Evolutionary conservation across 2,888 invertebrate species (phyloP).

Genomic region (Arctia plantaginis): DNA sequence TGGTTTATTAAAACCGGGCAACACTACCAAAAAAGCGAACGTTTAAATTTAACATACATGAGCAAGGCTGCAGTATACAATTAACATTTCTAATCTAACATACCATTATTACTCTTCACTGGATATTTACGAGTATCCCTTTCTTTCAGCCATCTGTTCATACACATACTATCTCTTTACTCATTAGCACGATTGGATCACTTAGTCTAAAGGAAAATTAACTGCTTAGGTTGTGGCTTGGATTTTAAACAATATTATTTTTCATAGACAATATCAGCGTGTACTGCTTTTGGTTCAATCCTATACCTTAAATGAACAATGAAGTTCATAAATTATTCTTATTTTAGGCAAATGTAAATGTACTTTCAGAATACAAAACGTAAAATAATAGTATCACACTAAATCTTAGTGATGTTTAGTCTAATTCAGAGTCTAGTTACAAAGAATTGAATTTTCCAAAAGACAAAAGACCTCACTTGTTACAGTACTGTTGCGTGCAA

Average conservation of each 20-base stretch:
- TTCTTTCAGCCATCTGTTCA: neutral
- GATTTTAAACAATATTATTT: neutral
- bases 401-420: neutral
- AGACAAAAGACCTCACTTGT: neutral
- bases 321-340: neutral
- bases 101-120: neutral
- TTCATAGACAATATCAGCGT: neutral
- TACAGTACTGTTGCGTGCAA: neutral
- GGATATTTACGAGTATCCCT: neutral
- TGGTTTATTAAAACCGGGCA: neutral
- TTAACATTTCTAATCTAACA: too few species aligned
- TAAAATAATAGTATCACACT: neutral
- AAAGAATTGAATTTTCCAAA: neutral
- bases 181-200: neutral
- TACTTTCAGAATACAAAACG: neutral
- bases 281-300: neutral
- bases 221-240: neutral
- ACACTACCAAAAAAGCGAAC: neutral
- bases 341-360: neutral
- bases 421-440: neutral
- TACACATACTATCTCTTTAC: neutral
- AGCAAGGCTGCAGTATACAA: neutral
- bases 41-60: neutral
- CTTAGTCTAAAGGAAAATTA: neutral
- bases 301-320: neutral